Evolutionary conservation across 2,888 invertebrate genomes (phyloP).

Genomic region (Tiliacea citrago): DNA sequence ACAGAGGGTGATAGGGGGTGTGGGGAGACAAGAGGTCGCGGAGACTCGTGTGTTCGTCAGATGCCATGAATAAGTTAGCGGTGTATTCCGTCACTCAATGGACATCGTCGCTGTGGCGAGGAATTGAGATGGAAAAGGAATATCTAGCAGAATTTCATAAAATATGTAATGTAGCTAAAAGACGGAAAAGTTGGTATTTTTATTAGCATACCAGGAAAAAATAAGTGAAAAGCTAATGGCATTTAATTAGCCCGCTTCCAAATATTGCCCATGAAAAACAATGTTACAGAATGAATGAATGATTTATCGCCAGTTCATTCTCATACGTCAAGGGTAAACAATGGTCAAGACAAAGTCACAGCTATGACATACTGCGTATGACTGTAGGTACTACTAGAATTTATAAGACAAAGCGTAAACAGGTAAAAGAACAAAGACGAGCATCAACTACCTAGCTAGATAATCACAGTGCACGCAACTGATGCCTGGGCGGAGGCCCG

Average conservation of each 20-base stretch:
- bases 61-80: constrained; percentile 83
- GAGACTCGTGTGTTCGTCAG: constrained; percentile 68
- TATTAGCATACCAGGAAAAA: constrained; percentile 12
- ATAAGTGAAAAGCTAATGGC: constrained; percentile 12
- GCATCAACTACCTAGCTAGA: constrained; percentile 65
- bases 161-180: constrained; percentile 3
- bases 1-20: constrained; percentile 77
- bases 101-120: constrained; percentile 65
- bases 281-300: constrained; percentile 47
- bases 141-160: neutral
- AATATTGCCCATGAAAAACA: constrained; percentile 40
- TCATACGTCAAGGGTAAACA: constrained; percentile 62
- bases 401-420: constrained; percentile 59
- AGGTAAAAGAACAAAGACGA: constrained; percentile 69
- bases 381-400: constrained; percentile 58
- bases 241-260: constrained; percentile 21
- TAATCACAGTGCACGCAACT: constrained; percentile 74
- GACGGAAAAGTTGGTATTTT: neutral
- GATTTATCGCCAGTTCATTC: constrained; percentile 57
- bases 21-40: constrained; percentile 62
- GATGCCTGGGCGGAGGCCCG: constrained; percentile 82
- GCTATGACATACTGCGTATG: constrained; percentile 56
- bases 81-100: constrained; percentile 77
- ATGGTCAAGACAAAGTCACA: constrained; percentile 62
- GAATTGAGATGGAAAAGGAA: constrained; percentile 25